Evolutionary conservation across 2,797 vertebrate species (phyloP), one percentile per base, ranked within the genome.

Genomic region (Xenops minutus): DNA sequence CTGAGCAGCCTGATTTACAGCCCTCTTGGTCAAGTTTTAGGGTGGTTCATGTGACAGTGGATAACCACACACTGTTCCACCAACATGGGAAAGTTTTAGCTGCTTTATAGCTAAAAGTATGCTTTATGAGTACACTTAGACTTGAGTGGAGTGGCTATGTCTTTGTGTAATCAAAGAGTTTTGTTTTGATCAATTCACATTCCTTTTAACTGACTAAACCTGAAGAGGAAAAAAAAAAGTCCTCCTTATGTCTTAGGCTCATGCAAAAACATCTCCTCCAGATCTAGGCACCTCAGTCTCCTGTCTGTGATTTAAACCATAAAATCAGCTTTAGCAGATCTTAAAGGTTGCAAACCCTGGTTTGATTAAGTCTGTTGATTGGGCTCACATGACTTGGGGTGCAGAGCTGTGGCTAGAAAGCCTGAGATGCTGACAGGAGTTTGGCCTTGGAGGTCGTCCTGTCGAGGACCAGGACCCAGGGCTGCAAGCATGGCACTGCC

Each of bases 171-270:
- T 55, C 51, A 48, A 54, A 41, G 88, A 69, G 52, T 15, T 86
- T 58, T 48, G 29, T 93, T 94, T 76, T 82, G 24, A 44, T 71
- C 49, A 19, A 14, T 16, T 82, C 51, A 24, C 74, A 76, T 85
- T 87, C 81, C 84, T 94, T 91, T 85, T 46, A 64, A 23, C 61
- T 94, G 68, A 76, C 67, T 71, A 79, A 79, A 69, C 48, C 36
- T 63, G 59, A 63, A 69, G 55, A 23, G 32, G 18, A 1, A 4
- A 9, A 6, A 30, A 43, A 34, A 43, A 44, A 12, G 7, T 61
- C 43, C 19, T 80, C 20, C 20, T 79, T 46, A 21, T 9, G 29
- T 46, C 22, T 48, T 69, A 34, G 24, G 62, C 23, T 59, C 4
- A 5, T 32, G 54, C 29, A 71, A 29, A 94, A 95, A 23, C 67